A percentile compares a stretch with the other conserved stretches of the same genome.
These are phyloP conservation scores for Zoanthus gigantus DNA, from an alignment of 92 coral and sea anemone species.

Conservation along the genomic window DNA sequence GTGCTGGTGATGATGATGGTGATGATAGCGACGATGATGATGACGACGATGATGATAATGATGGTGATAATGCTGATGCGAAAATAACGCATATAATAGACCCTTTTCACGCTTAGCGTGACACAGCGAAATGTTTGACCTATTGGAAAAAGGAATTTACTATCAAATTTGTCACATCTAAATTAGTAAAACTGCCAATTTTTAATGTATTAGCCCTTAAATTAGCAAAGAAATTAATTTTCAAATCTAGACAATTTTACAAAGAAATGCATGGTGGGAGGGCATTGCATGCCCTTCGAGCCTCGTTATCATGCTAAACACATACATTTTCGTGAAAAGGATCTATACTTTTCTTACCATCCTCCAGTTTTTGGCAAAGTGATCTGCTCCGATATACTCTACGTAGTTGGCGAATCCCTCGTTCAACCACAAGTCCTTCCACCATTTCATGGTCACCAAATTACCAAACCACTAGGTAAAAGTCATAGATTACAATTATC, in stretches of 20 bases:
- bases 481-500: neutral
- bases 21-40: neutral
- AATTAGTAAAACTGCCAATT: too few species aligned
- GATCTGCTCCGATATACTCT: constrained; percentile 90
- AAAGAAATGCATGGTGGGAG: too few species aligned
- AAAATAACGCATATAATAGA: neutral
- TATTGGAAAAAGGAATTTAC: too few species aligned
- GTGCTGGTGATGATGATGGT: neutral
- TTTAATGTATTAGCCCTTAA: too few species aligned
- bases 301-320: too few species aligned
- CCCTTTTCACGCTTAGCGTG: too few species aligned
- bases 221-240: too few species aligned
- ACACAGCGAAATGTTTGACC: too few species aligned
- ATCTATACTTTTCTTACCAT: constrained; percentile 71
- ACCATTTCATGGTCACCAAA: constrained; percentile 90
- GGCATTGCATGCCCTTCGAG: too few species aligned
- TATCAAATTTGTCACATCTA: too few species aligned
- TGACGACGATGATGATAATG: neutral
- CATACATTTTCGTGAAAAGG: too few species aligned
- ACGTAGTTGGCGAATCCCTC: constrained; percentile 88
- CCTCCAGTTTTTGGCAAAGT: constrained; percentile 90
- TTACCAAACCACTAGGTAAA: constrained; percentile 82
- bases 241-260: too few species aligned
- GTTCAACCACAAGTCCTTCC: constrained; percentile 94
- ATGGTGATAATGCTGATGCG: neutral